These are phyloP conservation scores for Synanthedon vespiformis DNA, from an alignment of 2,888 invertebrate species.

Conservation along the genomic window DNA sequence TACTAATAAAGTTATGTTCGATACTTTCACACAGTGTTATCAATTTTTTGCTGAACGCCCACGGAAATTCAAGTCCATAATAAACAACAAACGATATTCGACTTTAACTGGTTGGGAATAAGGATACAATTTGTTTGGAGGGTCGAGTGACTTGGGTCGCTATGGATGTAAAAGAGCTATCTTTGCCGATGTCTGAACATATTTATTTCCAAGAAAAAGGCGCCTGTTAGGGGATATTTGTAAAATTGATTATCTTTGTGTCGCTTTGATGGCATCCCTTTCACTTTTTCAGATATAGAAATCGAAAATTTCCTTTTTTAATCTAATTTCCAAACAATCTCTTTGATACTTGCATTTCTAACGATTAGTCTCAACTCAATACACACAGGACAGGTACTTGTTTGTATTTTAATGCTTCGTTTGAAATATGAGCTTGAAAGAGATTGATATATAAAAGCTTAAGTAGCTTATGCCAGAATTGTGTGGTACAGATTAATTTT, in stretches of 20 bases:
- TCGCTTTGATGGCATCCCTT: slow-evolving; percentile 51
- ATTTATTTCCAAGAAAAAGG: slow-evolving; percentile 57
- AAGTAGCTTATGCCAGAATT: no score
- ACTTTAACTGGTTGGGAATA: no score
- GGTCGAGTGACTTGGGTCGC: no score
- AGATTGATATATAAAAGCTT: no score
- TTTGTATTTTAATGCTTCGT: not conserved
- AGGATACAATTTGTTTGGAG: no score
- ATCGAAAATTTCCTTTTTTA: slow-evolving; percentile 46
- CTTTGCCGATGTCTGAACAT: slow-evolving; percentile 33
- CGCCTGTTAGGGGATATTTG: slow-evolving; percentile 42
- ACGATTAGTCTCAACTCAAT: slow-evolving; percentile 37
- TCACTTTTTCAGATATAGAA: slow-evolving; percentile 23
- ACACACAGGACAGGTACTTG: slow-evolving; percentile 26
- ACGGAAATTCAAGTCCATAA: no score
- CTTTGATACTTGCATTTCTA: slow-evolving; percentile 35
- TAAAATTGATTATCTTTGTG: slow-evolving; percentile 66
- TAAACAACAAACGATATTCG: no score
- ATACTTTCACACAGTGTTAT: slow-evolving; percentile 56
- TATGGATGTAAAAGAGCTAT: slow-evolving; percentile 6
- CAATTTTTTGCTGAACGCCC: slow-evolving; percentile 25
- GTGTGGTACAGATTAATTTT: no score
- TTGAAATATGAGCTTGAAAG: not conserved
- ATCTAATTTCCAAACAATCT: slow-evolving; percentile 42
- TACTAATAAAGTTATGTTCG: slow-evolving; percentile 55